Evolutionary conservation across 2,797 vertebrate genomes (phyloP), one percentile per base, ranked within the genome.

Genomic region (Nannoperca australis): DNA sequence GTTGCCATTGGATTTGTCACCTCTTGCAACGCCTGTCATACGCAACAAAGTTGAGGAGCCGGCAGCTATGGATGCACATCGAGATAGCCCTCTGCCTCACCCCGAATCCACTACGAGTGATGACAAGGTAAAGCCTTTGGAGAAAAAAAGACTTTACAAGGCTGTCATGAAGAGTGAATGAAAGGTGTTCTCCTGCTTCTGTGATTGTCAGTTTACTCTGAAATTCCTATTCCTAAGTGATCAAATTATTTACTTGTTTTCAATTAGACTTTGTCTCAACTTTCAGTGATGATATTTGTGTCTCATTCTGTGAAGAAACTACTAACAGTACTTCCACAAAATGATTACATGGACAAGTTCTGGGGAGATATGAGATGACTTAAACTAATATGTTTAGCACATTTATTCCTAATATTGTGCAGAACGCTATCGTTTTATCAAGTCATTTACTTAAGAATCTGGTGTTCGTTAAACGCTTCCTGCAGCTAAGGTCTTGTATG

Each of bases 1-100:
- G 98, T 95, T 99, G 94, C 98, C 98, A 36, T 92, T 99, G 94
- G 98, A 99, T 95, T 94, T 99, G 91, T 99, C 98, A 56, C 98
- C 98, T 85, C 98, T 99, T 87, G 97, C 95, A 60, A 99, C 98
- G 59, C 98, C 98, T 17, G 94, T 99, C 86, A 97, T 99, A 94
- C 96, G 97, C 94, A 97, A 96, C 93, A 99, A 99, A 96, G 96
- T 95, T 30, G 98, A 97, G 91, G 97, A 96, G 58, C 95, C 96
- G 45, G 90, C 96, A 30, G 90, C 96, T 89, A 93, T 97, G 65
- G 97, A 97, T 85, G 95, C 96, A 64, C 97, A 99, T 86, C 96
- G 98, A 83, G 96, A 97, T 79, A 99, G 98, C 84, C 98, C 98
- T 83, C 96, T 99, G 94, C 98, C 98, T 94, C 97, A 98, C 86